Conservation (phyloP, 2,888 invertebrate species). For the Watsonalla cultraria region DNA sequence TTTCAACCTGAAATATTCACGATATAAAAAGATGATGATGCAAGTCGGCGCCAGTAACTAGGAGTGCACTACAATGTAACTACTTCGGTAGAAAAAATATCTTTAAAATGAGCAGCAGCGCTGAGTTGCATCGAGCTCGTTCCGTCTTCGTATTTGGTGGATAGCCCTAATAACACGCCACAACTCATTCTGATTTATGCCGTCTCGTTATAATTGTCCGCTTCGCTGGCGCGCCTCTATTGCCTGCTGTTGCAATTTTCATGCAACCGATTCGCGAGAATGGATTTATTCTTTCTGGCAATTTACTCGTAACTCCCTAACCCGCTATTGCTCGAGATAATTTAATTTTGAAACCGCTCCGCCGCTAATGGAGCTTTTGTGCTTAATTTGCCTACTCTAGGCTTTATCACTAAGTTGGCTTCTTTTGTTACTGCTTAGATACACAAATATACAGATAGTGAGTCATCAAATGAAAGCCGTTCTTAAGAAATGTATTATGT, state of each 20-base stretch:
- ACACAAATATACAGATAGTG: slow-evolving; percentile 28
- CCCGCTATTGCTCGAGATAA: slow-evolving; percentile 51
- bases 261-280: slow-evolving; percentile 71
- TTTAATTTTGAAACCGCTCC: slow-evolving; percentile 50
- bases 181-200: slow-evolving; percentile 79
- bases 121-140: slow-evolving; percentile 57
- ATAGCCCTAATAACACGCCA: slow-evolving; percentile 76
- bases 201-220: slow-evolving; percentile 77
- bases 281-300: slow-evolving; percentile 71
- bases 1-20: slow-evolving; percentile 5
- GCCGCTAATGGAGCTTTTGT: slow-evolving; percentile 49
- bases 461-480: slow-evolving; percentile 28
- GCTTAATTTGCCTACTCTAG: slow-evolving; percentile 37
- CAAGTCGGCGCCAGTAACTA: neutral
- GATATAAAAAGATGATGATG: neutral
- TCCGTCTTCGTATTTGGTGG: slow-evolving; percentile 65
- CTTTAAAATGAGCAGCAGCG: slow-evolving; percentile 37
- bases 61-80: slow-evolving; percentile 10
- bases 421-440: slow-evolving; percentile 28
- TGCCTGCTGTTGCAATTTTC: slow-evolving; percentile 73
- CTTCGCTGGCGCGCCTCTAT: slow-evolving; percentile 67
- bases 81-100: slow-evolving; percentile 24
- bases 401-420: slow-evolving; percentile 24
- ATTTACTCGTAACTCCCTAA: slow-evolving; percentile 58
- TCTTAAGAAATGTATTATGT: slow-evolving; percentile 39